Evolutionary conservation across 2,113 vertebrate genomes (phyloP).

Genomic region (Ellobius talpinus): DNA sequence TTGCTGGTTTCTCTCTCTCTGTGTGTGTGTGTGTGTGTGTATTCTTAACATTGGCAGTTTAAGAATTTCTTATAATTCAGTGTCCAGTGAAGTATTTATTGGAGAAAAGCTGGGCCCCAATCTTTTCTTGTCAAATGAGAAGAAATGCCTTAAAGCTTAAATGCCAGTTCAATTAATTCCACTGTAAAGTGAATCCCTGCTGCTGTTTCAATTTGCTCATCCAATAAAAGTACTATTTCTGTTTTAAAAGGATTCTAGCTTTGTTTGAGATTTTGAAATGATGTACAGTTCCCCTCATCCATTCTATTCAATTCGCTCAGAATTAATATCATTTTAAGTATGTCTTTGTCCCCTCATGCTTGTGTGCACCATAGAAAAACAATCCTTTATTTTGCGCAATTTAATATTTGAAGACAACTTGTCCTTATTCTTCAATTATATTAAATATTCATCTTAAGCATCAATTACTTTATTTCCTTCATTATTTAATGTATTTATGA

Average conservation of each 20-base stretch:
- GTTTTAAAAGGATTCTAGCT: constrained; percentile 22
- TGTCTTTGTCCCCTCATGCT: not conserved
- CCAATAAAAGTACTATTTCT: constrained; percentile 11
- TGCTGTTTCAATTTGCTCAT: constrained; percentile 29
- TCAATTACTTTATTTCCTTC: constrained; percentile 52
- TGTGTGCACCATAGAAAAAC: not conserved
- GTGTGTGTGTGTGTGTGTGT: too few relatives aligned
- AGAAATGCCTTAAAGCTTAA: constrained; percentile 43
- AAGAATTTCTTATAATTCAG: constrained; percentile 1
- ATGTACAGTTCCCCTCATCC: not conserved
- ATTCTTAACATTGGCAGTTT: not conserved
- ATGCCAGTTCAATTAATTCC: constrained; percentile 18
- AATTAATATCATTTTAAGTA: not conserved
- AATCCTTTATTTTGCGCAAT: not conserved
- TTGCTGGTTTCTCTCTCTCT: not conserved
- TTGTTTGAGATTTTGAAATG: constrained; percentile 38
- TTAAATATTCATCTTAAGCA: not conserved
- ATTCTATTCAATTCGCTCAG: not conserved
- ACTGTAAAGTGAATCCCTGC: not conserved
- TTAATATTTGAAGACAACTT: constrained; percentile 28
- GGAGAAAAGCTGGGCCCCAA: not conserved
- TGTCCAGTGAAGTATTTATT: not conserved
- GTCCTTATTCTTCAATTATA: constrained; percentile 30
- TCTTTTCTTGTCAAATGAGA: constrained; percentile 36
- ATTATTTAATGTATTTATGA: constrained; percentile 31